Percentiles rank a stretch among this genome's conserved stretches.
phyloP scores from a whole-genome alignment of 2,888 invertebrate genomes.

The Synergus umbraculus region DNA sequence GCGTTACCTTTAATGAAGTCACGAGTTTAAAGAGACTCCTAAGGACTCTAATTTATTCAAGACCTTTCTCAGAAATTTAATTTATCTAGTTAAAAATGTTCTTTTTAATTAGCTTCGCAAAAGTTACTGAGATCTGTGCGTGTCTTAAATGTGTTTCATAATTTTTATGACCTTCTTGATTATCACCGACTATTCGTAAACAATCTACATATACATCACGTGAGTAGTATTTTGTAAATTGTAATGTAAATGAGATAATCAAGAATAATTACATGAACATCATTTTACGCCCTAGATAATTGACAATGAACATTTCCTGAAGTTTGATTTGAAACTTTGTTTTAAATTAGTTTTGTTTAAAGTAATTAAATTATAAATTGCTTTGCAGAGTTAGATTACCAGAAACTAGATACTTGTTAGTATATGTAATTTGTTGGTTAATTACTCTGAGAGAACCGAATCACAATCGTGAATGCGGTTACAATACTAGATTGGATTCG shows the following conservation, averaged over 20 bases:
- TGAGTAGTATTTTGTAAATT: not conserved
- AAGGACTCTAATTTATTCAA: conserved; percentile 40
- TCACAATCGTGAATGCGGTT: conserved; percentile 7
- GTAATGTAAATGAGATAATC: not conserved
- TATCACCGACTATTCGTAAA: not conserved
- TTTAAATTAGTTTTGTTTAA: conserved; percentile 27
- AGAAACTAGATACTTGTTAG: conserved; percentile 11
- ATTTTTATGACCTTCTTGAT: not conserved
- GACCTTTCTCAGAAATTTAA: conserved; percentile 33
- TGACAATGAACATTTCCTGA: not conserved
- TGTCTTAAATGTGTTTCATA: not conserved
- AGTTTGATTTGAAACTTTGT: conserved; percentile 3
- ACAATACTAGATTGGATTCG: not conserved
- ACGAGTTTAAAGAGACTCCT: conserved; percentile 40
- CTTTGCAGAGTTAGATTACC: conserved; percentile 27
- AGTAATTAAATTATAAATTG: conserved; percentile 28
- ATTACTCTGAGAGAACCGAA: conserved; percentile 17
- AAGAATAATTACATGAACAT: not conserved
- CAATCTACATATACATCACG: not conserved
- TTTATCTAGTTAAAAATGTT: conserved; percentile 32
- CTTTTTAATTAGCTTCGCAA: conserved; percentile 21
- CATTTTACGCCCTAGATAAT: not conserved
- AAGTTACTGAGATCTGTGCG: not conserved
- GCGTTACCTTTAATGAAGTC: conserved; percentile 38
- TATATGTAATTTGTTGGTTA: conserved; percentile 28